Percentiles rank a stretch among this genome's conserved stretches.
phyloP scores from a whole-genome alignment of 2,888 invertebrate genomes.

The Trichopria drosophilae region DNA sequence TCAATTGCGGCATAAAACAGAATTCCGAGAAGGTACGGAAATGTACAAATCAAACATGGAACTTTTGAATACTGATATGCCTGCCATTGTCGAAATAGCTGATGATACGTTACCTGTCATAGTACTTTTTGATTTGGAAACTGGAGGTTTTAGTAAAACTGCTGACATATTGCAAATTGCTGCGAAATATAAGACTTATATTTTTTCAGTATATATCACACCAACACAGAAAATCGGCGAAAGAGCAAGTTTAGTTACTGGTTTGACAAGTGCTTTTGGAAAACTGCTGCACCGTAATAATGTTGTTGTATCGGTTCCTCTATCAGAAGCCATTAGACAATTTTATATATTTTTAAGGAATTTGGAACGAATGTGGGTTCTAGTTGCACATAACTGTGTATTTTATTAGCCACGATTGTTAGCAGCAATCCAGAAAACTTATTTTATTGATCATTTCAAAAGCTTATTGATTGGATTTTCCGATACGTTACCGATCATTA shows the following conservation, averaged over 20 bases:
- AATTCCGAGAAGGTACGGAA: conserved; percentile 22
- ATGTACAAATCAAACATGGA: conserved; percentile 22
- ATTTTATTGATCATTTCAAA: conserved; percentile 6
- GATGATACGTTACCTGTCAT: not conserved
- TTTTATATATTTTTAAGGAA: conserved; percentile 14
- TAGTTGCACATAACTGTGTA: conserved; percentile 16
- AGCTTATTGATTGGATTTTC: conserved; percentile 14
- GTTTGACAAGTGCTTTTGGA: not conserved
- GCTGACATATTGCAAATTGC: conserved; percentile 25
- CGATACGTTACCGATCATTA: conserved; percentile 12
- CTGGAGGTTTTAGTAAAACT: not conserved
- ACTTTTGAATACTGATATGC: conserved; percentile 16
- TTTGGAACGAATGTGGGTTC: conserved; percentile 11
- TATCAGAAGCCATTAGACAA: conserved; percentile 9
- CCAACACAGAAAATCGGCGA: conserved; percentile 3
- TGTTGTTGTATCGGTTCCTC: conserved; percentile 3
- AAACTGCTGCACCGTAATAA: conserved; percentile 4
- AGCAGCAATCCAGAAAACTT: conserved; percentile 3
- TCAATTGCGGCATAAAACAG: conserved; percentile 24
- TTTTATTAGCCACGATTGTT: conserved; percentile 19
- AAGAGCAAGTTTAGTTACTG: conserved; percentile 1
- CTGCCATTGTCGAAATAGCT: not conserved
- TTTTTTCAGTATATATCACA: conserved; percentile 11
- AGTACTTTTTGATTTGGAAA: conserved; percentile 2
- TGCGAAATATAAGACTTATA: conserved; percentile 7